These are phyloP conservation scores for Microtus pennsylvanicus DNA, from an alignment of 2,113 vertebrate species.

Conservation along the genomic window DNA sequence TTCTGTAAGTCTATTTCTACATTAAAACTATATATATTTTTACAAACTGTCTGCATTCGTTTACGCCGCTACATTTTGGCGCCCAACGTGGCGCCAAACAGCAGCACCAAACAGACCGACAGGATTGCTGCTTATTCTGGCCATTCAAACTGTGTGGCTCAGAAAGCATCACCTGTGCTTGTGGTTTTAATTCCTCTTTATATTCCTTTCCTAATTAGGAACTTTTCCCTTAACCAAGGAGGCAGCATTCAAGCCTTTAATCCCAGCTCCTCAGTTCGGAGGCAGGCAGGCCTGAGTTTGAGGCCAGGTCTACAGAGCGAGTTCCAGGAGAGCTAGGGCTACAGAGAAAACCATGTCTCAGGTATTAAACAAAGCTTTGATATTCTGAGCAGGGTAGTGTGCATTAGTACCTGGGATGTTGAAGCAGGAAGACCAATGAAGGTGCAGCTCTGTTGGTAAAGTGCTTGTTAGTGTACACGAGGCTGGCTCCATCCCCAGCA, in stretches of 20 bases:
- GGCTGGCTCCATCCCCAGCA: background rate
- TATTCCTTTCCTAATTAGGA: background rate
- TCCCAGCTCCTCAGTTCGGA: no score
- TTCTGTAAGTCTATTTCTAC: no score
- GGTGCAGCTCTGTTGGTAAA: background rate
- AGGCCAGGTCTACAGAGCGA: no score
- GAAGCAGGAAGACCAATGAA: background rate
- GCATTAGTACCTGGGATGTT: background rate
- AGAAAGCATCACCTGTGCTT: background rate
- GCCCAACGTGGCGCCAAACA: no score
- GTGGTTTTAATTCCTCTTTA: background rate
- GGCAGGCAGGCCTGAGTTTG: no score
- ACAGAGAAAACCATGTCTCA: no score
- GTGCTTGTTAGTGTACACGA: background rate
- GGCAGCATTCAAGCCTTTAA: no score
- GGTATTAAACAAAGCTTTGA: no score
- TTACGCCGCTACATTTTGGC: no score
- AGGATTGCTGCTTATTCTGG: background rate
- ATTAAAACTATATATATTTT: no score
- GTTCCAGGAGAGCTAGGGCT: no score
- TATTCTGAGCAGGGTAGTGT: background rate
- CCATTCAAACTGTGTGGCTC: background rate
- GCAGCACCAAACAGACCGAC: background rate
- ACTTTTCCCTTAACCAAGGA: background rate
- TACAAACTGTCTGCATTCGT: no score